A percentile compares a stretch with the other conserved stretches of the same genome.
These are phyloP conservation scores for Halictus ligatus DNA, from an alignment of 2,888 invertebrate genomes.

Conservation along the genomic window DNA sequence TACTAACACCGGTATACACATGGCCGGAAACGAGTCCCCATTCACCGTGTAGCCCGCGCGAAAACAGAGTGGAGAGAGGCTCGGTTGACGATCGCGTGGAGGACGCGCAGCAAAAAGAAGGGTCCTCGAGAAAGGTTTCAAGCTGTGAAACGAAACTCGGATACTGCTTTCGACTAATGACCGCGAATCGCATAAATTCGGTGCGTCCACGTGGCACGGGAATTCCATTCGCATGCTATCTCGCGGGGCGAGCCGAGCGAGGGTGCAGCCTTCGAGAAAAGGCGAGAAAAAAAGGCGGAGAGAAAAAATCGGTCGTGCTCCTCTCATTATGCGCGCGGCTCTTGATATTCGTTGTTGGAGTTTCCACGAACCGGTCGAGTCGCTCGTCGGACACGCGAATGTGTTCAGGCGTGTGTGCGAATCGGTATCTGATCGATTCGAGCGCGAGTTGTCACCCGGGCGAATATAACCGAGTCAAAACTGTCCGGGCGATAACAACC, in stretches of 20 bases:
- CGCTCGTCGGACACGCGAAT: conserved; percentile 46
- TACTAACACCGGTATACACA: neutral
- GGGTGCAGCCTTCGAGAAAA: neutral
- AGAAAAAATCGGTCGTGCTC: conserved; percentile 2
- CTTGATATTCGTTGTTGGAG: conserved; percentile 37
- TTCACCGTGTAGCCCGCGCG: neutral
- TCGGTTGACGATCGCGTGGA: conserved; percentile 15
- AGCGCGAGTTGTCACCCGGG: conserved; percentile 44
- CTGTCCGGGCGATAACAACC: conserved; percentile 24
- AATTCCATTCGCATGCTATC: conserved; percentile 48
- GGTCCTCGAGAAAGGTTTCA: conserved; percentile 29
- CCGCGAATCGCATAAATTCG: conserved; percentile 53
- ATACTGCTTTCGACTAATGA: conserved; percentile 51
- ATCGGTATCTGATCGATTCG: conserved; percentile 57
- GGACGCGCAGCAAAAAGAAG: neutral
- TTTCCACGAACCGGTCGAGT: conserved; percentile 59
- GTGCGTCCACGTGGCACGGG: conserved; percentile 55
- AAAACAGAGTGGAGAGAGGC: neutral
- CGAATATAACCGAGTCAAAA: conserved; percentile 44
- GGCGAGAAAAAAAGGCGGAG: neutral
- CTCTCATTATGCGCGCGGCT: conserved; percentile 26
- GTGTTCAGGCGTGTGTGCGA: conserved; percentile 33
- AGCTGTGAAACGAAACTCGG: conserved; percentile 46
- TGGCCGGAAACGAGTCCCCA: neutral
- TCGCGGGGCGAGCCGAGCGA: conserved; percentile 26